phyloP scores from a whole-genome alignment of 2,888 invertebrate genomes.

The Drosophila meridionalis region DNA sequence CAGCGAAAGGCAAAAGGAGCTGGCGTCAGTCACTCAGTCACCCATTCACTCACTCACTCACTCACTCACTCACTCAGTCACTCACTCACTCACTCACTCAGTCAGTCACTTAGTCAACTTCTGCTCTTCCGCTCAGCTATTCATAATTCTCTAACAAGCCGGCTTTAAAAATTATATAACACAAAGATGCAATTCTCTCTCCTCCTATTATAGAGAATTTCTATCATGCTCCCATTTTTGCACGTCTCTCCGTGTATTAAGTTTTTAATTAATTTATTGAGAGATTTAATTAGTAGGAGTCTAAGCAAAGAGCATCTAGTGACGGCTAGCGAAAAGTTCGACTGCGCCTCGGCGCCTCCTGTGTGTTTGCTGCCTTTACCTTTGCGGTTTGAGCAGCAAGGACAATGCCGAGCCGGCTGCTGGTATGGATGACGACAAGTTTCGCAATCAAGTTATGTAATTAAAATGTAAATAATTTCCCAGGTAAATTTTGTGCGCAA shows the following conservation, averaged over 20 bases:
- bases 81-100: not conserved
- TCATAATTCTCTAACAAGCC: not conserved
- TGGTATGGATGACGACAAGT: slow-evolving; percentile 48
- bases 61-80: not conserved
- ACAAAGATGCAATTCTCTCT: not conserved
- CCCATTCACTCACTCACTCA: slow-evolving; percentile 8
- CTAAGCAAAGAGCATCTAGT: slow-evolving; percentile 11
- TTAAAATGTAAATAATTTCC: slow-evolving; percentile 76
- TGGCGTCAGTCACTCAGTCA: slow-evolving; percentile 33
- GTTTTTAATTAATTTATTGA: not conserved
- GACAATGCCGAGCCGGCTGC: slow-evolving; percentile 13
- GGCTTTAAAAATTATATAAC: not conserved
- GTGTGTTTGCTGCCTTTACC: slow-evolving; percentile 30
- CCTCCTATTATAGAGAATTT: not conserved
- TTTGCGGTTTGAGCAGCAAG: slow-evolving; percentile 36
- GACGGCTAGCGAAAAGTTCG: not conserved
- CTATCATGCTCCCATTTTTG: not conserved
- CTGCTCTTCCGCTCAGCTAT: slow-evolving; percentile 22
- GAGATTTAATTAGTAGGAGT: not conserved
- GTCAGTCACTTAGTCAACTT: slow-evolving; percentile 7
- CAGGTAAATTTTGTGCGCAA: slow-evolving; percentile 43
- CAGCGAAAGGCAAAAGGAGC: slow-evolving; percentile 43
- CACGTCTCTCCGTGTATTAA: no score
- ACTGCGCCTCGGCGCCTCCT: not conserved
- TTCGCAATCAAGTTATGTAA: slow-evolving; percentile 65